These are phyloP conservation scores for Theodoxus fluviatilis DNA, from an alignment of 2,888 invertebrate genomes.

Conservation along the genomic window DNA sequence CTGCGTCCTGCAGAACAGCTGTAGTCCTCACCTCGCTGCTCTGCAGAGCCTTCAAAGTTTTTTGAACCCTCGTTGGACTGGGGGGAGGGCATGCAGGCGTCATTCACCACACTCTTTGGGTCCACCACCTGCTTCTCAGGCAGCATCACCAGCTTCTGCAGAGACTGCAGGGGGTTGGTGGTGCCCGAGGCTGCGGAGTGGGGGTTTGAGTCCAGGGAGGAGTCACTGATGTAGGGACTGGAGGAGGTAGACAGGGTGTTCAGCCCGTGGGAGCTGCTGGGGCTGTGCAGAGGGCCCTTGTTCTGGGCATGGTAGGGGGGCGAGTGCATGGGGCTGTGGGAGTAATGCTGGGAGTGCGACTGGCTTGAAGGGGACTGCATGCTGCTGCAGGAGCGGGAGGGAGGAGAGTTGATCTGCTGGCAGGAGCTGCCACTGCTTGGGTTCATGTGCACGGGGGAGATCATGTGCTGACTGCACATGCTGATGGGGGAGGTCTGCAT, in stretches of 20 bases:
- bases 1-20: constrained; percentile 37
- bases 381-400: constrained; percentile 28
- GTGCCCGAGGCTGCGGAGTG: constrained; percentile 12
- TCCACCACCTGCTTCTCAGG: constrained; percentile 58
- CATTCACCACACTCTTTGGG: constrained; percentile 62
- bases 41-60: constrained; percentile 48
- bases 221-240: constrained; percentile 28
- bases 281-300: constrained; percentile 27
- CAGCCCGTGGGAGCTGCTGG: constrained; percentile 25
- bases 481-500: constrained; percentile 38
- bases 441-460: constrained; percentile 40
- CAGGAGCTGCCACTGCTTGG: constrained; percentile 17
- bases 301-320: constrained; percentile 39
- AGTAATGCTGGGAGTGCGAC: constrained; percentile 34
- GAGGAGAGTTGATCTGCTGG: constrained; percentile 29
- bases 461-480: constrained; percentile 33
- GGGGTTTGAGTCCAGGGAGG: constrained; percentile 26
- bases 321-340: constrained; percentile 36
- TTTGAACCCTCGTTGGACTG: constrained; percentile 46
- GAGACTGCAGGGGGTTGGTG: constrained; percentile 56
- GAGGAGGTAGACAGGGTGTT: constrained; percentile 30
- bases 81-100: constrained; percentile 47
- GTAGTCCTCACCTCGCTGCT: constrained; percentile 34
- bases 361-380: constrained; percentile 27
- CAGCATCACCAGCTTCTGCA: constrained; percentile 56